Conservation (phyloP, 1,140 invertebrate genomes). For the Chelonus insularis region DNA sequence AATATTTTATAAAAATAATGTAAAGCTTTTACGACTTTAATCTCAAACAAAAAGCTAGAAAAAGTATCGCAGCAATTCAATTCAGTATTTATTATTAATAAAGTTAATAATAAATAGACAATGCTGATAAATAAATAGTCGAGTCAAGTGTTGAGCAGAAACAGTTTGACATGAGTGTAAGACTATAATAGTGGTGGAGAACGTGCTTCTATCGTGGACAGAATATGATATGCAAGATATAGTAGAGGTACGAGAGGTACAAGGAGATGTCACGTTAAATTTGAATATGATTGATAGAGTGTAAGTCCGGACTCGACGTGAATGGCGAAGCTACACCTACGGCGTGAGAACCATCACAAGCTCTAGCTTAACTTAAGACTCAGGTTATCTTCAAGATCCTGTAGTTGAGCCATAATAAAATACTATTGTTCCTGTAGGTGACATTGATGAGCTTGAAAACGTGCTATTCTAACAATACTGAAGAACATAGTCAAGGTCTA, state of each 20-base stretch:
- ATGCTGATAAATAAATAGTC: too few relatives aligned
- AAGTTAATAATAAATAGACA: too few relatives aligned
- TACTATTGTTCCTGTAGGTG: conserved; percentile 14
- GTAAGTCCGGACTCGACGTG: conserved; percentile 38
- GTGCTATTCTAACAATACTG: not conserved
- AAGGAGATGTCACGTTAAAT: conserved; percentile 32
- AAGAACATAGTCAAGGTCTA: not conserved
- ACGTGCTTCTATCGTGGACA: too few relatives aligned
- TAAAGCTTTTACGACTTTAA: too few relatives aligned
- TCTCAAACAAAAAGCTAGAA: too few relatives aligned
- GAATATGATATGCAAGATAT: too few relatives aligned
- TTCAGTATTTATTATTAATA: too few relatives aligned
- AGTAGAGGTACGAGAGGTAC: not conserved
- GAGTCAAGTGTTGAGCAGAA: not conserved
- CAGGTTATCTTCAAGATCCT: conserved; percentile 23
- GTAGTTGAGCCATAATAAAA: conserved; percentile 28
- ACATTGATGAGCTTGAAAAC: conserved; percentile 20
- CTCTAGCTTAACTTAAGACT: conserved; percentile 4
- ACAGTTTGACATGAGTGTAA: too few relatives aligned
- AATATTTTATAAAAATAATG: too few relatives aligned
- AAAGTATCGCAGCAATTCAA: too few relatives aligned
- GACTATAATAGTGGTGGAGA: too few relatives aligned
- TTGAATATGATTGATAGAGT: conserved; percentile 54
- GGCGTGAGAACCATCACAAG: not conserved
- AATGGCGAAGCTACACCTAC: conserved; percentile 32